Percentiles rank a stretch among this genome's conserved stretches.
Conservation (phyloP, 35 echinoderm and acorn worm genomes). For the Heliocidaris tuberculata region DNA sequence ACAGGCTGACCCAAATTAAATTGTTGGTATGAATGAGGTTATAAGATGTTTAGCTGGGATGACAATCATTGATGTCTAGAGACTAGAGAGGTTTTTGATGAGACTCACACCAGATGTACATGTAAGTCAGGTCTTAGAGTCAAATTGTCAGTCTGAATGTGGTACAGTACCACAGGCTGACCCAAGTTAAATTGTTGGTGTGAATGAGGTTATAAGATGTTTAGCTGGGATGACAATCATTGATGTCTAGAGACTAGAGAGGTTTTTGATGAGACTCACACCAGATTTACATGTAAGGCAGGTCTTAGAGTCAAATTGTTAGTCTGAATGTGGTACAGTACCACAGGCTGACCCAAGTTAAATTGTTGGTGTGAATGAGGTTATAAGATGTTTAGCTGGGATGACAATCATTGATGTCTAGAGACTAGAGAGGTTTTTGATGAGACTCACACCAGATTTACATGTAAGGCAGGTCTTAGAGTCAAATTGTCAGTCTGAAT, state of each 20-base stretch:
- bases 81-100: background rate
- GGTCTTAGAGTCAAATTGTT: background rate
- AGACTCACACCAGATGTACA: background rate
- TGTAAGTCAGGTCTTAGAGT: background rate
- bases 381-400: background rate
- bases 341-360: background rate
- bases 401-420: background rate
- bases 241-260: background rate
- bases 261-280: background rate
- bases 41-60: background rate
- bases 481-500: background rate
- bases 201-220: background rate
- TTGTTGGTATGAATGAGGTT: background rate
- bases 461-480: background rate
- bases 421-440: background rate
- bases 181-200: background rate
- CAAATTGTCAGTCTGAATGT: background rate
- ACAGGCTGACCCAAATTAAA: background rate
- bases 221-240: background rate
- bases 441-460: background rate
- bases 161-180: background rate
- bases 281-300: background rate
- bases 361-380: background rate
- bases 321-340: background rate
- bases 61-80: background rate